A percentile compares a stretch with the other conserved stretches of the same genome.
Conservation (phyloP, 92 coral and sea anemone genomes). For the Porites evermanni region DNA sequence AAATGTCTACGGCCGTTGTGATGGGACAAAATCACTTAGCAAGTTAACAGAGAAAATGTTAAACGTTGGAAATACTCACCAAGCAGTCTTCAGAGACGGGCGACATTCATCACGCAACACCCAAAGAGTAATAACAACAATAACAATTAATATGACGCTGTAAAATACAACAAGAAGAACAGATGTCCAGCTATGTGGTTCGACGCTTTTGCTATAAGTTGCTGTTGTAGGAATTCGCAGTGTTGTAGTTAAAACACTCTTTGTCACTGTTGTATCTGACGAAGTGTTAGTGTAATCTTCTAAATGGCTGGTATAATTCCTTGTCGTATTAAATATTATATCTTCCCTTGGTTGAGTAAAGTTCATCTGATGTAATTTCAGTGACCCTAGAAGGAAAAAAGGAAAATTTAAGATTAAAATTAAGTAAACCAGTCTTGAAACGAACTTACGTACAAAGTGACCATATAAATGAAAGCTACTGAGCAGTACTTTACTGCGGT, state of each 20-base stretch:
- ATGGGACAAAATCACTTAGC: too few species aligned
- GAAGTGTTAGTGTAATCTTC: neutral
- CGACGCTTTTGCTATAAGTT: neutral
- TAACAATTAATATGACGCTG: neutral
- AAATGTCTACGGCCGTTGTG: too few species aligned
- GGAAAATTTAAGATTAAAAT: neutral
- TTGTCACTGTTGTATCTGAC: neutral
- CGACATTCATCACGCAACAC: neutral
- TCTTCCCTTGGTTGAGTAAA: conserved; percentile 4
- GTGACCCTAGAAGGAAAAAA: neutral
- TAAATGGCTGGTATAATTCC: neutral
- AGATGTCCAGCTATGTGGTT: neutral
- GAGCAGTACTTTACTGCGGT: too few species aligned
- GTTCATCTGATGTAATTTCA: conserved; percentile 25
- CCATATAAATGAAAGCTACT: too few species aligned
- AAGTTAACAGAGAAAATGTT: too few species aligned
- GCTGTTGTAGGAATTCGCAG: neutral
- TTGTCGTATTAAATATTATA: neutral
- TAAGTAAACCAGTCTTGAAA: neutral
- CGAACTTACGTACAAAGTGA: neutral
- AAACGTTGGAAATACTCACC: neutral
- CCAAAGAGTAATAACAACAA: neutral
- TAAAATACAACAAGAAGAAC: neutral
- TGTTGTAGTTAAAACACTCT: neutral
- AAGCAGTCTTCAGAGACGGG: neutral